Evolutionary conservation across 2,113 vertebrate species (phyloP), one percentile per base, ranked within the genome.

Genomic region (Hippocampus mohnikei): DNA sequence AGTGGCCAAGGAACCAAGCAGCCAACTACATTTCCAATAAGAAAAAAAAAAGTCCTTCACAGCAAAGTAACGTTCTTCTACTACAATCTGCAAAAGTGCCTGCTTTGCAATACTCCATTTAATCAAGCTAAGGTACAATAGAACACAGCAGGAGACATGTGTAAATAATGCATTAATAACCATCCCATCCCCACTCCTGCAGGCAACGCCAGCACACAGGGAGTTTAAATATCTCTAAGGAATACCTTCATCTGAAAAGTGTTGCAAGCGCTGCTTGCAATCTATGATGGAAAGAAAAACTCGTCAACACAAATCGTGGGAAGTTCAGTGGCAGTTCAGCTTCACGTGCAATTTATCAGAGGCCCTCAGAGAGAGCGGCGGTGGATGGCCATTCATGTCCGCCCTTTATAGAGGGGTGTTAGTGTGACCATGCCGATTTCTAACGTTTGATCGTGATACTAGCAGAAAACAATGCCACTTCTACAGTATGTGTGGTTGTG

Each of bases 141-240:
- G 82, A 71, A 84, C 81, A 81, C 86, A 90, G 85, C 85, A 71
- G 83, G 85, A 85, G 81, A 83, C 60, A 29, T 77, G 81, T 81
- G 87, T 89, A 88, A 91, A 92, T 92, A 90, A 88, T 88, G 84
- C 85, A 90, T 90, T 91, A 91, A 91, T 93, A 92, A 89, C 82
- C 87, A 84, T 69, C 82, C 73, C 76, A 75, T 81, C 76, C 78
- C 86, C 84, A 66, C 72, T 84, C 89, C 92, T 73, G 37, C 75
- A 88, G 90, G 89, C 87, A 67, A 71, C 44, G 73, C 80, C 69
- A 42, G 70, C 81, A 84, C 69, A 53, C 29, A 80, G 87, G 87
- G 86, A 88, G 69, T 88, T 88, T 85, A 86, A 91, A 86, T 83
- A 90, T 89, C 87, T 91, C 87, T 75, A 69, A 88, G 86, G 89